A percentile compares a stretch with the other conserved stretches of the same genome.
Conservation (phyloP, 2,888 invertebrate genomes). For the Epinotia ramella region DNA sequence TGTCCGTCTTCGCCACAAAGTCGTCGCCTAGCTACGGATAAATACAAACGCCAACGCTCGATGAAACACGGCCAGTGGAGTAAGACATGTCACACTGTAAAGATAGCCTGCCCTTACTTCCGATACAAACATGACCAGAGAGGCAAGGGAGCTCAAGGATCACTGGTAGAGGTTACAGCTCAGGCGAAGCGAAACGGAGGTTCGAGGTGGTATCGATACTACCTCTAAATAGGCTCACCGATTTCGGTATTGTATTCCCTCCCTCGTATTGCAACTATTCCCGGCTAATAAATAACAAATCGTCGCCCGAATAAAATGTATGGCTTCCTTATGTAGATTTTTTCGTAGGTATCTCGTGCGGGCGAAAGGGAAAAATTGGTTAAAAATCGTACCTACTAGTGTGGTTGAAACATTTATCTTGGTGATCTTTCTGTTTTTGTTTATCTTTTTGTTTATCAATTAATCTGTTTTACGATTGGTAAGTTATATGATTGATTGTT, state of each 20-base stretch:
- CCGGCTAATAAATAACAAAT: slow-evolving; percentile 84
- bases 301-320: slow-evolving; percentile 82
- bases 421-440: slow-evolving; percentile 19
- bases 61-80: slow-evolving; percentile 62
- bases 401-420: slow-evolving; percentile 41
- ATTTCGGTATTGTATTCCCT: slow-evolving; percentile 78
- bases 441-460: slow-evolving; percentile 4
- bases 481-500: not conserved
- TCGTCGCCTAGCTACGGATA: slow-evolving; percentile 74
- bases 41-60: slow-evolving; percentile 71
- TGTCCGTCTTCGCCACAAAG: slow-evolving; percentile 71
- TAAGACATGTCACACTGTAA: slow-evolving; percentile 64
- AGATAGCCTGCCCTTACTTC: slow-evolving; percentile 57
- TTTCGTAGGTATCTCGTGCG: slow-evolving; percentile 54
- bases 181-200: slow-evolving; percentile 70
- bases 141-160: slow-evolving; percentile 66
- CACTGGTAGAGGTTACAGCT: slow-evolving; percentile 62
- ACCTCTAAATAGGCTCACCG: slow-evolving; percentile 82
- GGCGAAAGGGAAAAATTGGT: slow-evolving; percentile 58
- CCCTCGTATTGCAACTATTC: slow-evolving; percentile 82
- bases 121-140: slow-evolving; percentile 56
- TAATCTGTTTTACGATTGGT: not conserved
- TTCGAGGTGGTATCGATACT: slow-evolving; percentile 75
- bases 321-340: slow-evolving; percentile 77
- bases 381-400: slow-evolving; percentile 46